Base-by-base conservation (phyloP, 2,888 invertebrate species). In the Amorpha juglandis region DNA sequence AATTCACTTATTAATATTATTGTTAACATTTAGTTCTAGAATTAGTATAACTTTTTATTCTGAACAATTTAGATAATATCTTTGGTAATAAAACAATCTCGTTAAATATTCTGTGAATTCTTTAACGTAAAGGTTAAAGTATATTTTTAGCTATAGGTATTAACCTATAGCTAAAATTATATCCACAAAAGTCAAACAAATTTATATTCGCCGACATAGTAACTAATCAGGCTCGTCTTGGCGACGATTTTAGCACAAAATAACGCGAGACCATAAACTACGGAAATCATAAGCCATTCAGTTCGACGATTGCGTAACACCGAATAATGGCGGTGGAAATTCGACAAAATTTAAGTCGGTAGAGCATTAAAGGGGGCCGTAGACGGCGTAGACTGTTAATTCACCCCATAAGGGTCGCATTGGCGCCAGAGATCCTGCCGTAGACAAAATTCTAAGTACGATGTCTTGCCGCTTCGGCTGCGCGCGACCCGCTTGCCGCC, bases 331-430 rank as follows among this genome's bases (percentile, higher is more conserved):
- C 80, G 78, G 87, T 90, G 83, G 89, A 91, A 92, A 91, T 92
- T 92, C 90, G 88, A 90, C 88, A 88, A 91, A 92, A 92, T 93
- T 93, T 93, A 91, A 93, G 89, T 91, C 88, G 86, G 84, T 84
- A 86, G 81, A 84, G 89, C 90, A 91, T 92, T 92, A 91, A 90
- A 91, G 92, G 92, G 92, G 91, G 89, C 86, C 70, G 81, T 77
- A 77, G 83, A 79, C 84, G 85, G 80, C 80, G 83, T 83, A 89
- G 91, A 90, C 90, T 87, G 90, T 91, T 91, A 92, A 92, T 91
- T 91, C 91, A 86, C 89, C 92, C 90, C 87, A 90, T 91, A 91
- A 92, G 93, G 92, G 92, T 89, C 91, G 88, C 80, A 79, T 69
- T 89, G 93, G 93, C 93, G 93, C 92, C 93, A 81, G 73, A 69